A percentile compares a stretch with the other conserved stretches of the same genome.
Conservation (phyloP, 2,888 invertebrate genomes). For the Parelbella ahira region DNA sequence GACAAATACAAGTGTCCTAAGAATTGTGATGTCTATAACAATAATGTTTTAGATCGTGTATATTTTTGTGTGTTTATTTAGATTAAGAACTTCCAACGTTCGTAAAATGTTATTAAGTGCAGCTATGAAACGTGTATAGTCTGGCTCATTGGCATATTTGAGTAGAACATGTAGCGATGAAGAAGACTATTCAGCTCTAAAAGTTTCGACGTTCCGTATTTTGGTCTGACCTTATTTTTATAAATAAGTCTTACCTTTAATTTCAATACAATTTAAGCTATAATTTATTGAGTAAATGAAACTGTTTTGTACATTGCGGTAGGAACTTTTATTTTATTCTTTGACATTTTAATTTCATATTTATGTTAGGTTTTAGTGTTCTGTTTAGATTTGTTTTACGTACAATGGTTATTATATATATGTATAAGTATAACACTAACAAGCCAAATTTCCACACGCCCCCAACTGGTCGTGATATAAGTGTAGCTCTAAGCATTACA, state of each 20-base stretch:
- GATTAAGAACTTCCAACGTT: slow-evolving; percentile 64
- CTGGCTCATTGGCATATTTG: slow-evolving; percentile 17
- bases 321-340: slow-evolving; percentile 56
- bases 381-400: too few species aligned
- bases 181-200: slow-evolving; percentile 10
- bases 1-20: slow-evolving; percentile 71
- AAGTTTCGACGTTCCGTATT: slow-evolving; percentile 4
- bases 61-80: slow-evolving; percentile 79
- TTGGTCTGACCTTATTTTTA: too few species aligned
- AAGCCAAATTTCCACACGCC: too few species aligned
- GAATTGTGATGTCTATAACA: slow-evolving; percentile 77
- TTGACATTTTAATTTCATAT: slow-evolving; percentile 45
- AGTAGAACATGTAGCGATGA: slow-evolving; percentile 4
- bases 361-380: slow-evolving; percentile 16
- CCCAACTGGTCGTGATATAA: too few species aligned
- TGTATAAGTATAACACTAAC: too few species aligned
- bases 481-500: too few species aligned
- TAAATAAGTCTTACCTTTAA: too few species aligned
- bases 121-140: slow-evolving; percentile 26
- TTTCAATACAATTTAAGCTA: slow-evolving; percentile 34
- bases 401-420: too few species aligned
- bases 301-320: slow-evolving; percentile 41
- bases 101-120: slow-evolving; percentile 68
- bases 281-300: slow-evolving; percentile 36
- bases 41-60: slow-evolving; percentile 75